Conservation (phyloP, 2,797 vertebrate genomes). For the Sebastes hubbsi region DNA sequence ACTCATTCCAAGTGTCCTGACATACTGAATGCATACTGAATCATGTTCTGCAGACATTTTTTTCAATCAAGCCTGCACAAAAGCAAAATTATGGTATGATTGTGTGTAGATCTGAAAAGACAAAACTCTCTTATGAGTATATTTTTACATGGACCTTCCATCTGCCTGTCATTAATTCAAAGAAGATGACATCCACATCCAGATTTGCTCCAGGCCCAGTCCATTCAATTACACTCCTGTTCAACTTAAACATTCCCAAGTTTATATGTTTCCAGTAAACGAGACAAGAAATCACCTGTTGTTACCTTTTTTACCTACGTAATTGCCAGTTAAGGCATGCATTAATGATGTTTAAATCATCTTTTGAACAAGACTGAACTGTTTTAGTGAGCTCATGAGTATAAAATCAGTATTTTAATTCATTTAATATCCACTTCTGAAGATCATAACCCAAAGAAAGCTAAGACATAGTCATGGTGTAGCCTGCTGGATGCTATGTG, state of each 20-base stretch:
- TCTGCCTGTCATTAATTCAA: constrained; percentile 3
- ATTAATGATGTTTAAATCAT: background rate
- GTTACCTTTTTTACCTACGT: background rate
- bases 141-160: background rate
- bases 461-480: background rate
- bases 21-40: background rate
- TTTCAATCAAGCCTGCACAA: constrained; percentile 5
- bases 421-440: background rate
- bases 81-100: background rate
- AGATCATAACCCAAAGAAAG: background rate
- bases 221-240: constrained; percentile 41
- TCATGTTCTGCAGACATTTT: background rate
- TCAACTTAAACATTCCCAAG: constrained; percentile 17
- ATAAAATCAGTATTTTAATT: background rate
- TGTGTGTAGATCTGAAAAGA: constrained; percentile 16
- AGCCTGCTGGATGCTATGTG: background rate
- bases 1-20: background rate
- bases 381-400: background rate
- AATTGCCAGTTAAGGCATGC: background rate
- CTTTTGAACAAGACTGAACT: constrained; percentile 8
- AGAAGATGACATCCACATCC: background rate
- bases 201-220: constrained; percentile 28
- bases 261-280: background rate
- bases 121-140: background rate
- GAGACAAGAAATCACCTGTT: background rate